These are phyloP conservation scores for Hemibagrus wyckioides DNA, from an alignment of 2,113 vertebrate genomes.

Conservation along the genomic window DNA sequence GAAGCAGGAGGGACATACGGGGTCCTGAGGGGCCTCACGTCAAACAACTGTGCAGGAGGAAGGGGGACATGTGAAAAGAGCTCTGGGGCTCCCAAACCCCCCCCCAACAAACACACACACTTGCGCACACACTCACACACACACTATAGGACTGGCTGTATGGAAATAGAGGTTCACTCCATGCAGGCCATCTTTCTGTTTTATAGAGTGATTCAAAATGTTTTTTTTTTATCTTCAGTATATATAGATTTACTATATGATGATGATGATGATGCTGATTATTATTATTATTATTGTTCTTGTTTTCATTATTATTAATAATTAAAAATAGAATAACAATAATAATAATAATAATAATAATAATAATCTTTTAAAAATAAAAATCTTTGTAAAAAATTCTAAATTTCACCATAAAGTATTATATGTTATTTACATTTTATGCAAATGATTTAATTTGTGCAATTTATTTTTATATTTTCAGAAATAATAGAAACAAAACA, in stretches of 20 bases:
- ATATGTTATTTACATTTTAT: neutral
- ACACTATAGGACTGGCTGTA: conserved; percentile 65
- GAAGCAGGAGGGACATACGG: conserved; percentile 11
- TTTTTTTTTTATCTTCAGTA: no score
- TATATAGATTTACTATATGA: no score
- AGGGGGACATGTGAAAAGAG: conserved; percentile 26
- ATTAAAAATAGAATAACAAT: no score
- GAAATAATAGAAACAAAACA: neutral
- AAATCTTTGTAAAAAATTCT: neutral
- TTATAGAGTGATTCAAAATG: no score
- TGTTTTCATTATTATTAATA: no score
- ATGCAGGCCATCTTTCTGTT: neutral
- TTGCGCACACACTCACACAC: conserved; percentile 44
- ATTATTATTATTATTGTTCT: no score
- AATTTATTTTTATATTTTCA: neutral
- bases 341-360: no score
- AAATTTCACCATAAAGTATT: neutral
- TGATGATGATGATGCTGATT: no score
- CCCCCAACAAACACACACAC: neutral
- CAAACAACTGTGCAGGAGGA: conserved; percentile 22
- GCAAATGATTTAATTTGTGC: neutral
- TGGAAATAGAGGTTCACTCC: conserved; percentile 66
- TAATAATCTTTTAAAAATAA: no score
- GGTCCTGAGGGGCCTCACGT: conserved; percentile 14
- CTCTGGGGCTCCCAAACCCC: conserved; percentile 3